Conservation (phyloP, 2,888 invertebrate genomes). For the Palloptera scutellata region DNA sequence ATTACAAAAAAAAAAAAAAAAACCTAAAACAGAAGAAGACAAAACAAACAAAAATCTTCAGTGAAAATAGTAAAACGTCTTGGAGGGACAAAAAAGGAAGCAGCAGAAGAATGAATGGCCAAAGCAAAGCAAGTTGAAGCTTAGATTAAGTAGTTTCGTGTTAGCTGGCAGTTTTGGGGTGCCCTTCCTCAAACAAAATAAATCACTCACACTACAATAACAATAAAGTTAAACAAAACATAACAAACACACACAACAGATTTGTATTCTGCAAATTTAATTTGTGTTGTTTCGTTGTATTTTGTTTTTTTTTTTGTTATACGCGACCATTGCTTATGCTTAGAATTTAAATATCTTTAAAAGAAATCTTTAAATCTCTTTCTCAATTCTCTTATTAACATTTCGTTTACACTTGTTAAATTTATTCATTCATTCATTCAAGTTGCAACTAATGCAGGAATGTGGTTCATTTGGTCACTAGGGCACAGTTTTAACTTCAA, state of each 20-base stretch:
- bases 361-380: background rate
- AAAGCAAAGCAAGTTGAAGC: too few species aligned
- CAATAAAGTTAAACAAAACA: background rate
- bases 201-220: slow-evolving; percentile 7
- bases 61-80: background rate
- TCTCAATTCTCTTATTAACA: background rate
- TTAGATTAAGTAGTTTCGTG: too few species aligned
- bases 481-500: slow-evolving; percentile 32
- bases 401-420: background rate
- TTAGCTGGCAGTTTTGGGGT: too few species aligned
- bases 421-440: too few species aligned
- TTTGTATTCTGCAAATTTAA: too few species aligned
- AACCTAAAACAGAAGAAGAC: background rate
- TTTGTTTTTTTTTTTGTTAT: background rate
- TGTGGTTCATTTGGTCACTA: slow-evolving; percentile 48
- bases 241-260: too few species aligned
- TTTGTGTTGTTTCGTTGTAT: too few species aligned
- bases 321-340: background rate
- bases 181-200: too few species aligned
- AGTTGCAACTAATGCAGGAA: slow-evolving; percentile 29
- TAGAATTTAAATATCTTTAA: slow-evolving; percentile 3
- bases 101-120: background rate
- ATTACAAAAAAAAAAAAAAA: background rate
- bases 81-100: slow-evolving; percentile 21
- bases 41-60: background rate